These are phyloP conservation scores for Campoplex capitator DNA, from an alignment of 2,888 invertebrate genomes.

Conservation along the genomic window DNA sequence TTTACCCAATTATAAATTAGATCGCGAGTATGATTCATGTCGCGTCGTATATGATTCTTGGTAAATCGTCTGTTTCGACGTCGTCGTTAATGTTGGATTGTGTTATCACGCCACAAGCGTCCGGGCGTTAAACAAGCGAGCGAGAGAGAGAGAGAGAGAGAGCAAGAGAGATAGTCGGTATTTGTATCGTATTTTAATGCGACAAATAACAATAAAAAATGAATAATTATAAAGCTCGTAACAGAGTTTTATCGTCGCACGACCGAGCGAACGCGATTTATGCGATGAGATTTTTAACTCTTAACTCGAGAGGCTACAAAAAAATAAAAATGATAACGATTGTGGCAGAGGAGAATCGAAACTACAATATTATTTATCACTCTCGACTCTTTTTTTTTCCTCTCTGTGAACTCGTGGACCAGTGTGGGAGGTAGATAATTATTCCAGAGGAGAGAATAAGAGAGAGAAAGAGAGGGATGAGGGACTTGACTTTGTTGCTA, in stretches of 20 bases:
- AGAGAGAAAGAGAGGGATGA: not conserved
- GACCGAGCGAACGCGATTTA: conserved; percentile 11
- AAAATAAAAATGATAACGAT: conserved; percentile 17
- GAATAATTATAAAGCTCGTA: conserved; percentile 10
- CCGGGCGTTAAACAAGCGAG: conserved; percentile 41
- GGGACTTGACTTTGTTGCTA: not conserved
- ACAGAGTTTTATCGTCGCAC: conserved; percentile 13
- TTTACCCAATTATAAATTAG: conserved; percentile 55
- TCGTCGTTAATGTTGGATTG: conserved; percentile 28
- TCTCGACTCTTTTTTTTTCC: not conserved
- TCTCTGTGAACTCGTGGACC: conserved; percentile 21
- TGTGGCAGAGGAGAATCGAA: conserved; percentile 9
- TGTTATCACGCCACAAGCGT: conserved; percentile 46
- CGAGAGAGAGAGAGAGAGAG: conserved; percentile 12
- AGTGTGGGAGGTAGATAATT: conserved; percentile 62
- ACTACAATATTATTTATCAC: conserved; percentile 27
- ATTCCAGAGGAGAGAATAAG: conserved; percentile 45
- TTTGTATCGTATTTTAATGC: conserved; percentile 40
- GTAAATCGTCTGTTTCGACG: conserved; percentile 51
- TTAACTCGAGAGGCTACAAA: not conserved
- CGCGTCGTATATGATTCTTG: conserved; percentile 44
- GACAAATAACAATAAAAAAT: conserved; percentile 37
- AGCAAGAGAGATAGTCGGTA: conserved; percentile 7
- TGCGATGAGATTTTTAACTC: not conserved
- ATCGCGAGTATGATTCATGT: conserved; percentile 57